These are phyloP conservation scores for Neoaliturus tenellus DNA, from an alignment of 2,888 invertebrate genomes.

Conservation along the genomic window DNA sequence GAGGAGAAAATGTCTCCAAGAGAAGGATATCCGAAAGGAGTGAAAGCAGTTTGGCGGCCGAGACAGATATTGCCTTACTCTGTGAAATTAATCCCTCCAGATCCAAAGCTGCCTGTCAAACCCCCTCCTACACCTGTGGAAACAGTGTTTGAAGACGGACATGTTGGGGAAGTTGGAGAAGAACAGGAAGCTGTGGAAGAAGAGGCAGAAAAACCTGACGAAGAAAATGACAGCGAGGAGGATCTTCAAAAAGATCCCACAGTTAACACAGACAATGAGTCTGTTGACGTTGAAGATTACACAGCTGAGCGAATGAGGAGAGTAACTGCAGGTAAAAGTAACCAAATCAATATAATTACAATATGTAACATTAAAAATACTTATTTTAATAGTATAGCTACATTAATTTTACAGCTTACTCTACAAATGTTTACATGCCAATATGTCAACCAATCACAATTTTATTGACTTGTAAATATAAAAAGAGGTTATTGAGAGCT, in stretches of 20 bases:
- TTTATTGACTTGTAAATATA: no score
- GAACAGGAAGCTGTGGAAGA: not conserved
- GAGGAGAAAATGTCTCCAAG: constrained; percentile 54
- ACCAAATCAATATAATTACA: not conserved
- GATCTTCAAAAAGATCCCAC: not conserved
- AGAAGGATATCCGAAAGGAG: constrained; percentile 52
- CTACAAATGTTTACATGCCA: no score
- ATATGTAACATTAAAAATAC: no score
- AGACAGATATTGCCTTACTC: constrained; percentile 53
- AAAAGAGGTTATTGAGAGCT: no score
- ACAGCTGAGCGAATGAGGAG: not conserved
- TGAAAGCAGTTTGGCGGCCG: constrained; percentile 62
- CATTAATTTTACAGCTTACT: no score
- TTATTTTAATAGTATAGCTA: no score
- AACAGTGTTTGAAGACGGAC: constrained; percentile 58
- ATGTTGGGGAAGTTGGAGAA: not conserved
- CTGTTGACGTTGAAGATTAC: not conserved
- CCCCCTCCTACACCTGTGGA: constrained; percentile 69
- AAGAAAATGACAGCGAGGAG: not conserved
- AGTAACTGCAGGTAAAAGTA: not conserved
- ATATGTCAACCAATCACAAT: no score
- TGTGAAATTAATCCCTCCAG: constrained; percentile 28
- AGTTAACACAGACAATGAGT: not conserved
- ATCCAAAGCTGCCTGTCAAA: constrained; percentile 30
- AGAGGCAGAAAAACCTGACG: not conserved